These are phyloP conservation scores for Polyodon spathula DNA, from an alignment of 2,113 vertebrate species.

Conservation along the genomic window DNA sequence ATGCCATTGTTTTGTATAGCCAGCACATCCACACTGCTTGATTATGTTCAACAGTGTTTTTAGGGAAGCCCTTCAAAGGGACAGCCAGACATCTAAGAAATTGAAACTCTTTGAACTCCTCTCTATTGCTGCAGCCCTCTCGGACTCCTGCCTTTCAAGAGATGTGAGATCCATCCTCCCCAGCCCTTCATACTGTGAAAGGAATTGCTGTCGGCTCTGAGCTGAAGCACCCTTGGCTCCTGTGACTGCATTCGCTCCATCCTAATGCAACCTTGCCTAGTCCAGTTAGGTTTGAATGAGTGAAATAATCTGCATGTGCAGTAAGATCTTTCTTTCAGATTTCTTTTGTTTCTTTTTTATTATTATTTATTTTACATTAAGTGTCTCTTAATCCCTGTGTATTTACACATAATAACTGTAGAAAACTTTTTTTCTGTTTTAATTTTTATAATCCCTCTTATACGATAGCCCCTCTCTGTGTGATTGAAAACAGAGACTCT, in stretches of 20 bases:
- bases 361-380: no score
- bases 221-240: neutral
- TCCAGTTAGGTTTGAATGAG: no score
- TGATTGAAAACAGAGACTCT: constrained; percentile 44
- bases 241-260: neutral
- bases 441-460: constrained; percentile 53
- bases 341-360: no score
- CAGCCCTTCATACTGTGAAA: neutral
- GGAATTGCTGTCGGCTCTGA: neutral
- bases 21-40: no score
- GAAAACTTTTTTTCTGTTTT: constrained; percentile 40
- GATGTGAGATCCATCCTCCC: neutral
- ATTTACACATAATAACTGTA: constrained; percentile 43
- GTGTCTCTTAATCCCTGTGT: constrained; percentile 20
- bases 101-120: constrained; percentile 17
- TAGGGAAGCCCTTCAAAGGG: constrained; percentile 6
- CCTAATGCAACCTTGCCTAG: no score
- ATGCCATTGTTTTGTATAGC: no score
- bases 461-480: constrained; percentile 50
- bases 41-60: neutral
- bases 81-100: constrained; percentile 2
- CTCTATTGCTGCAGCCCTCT: constrained; percentile 14
- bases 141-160: constrained; percentile 22
- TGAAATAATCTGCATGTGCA: no score
- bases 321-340: no score